A percentile compares a stretch with the other conserved stretches of the same genome.
phyloP scores from a whole-genome alignment of 2,797 vertebrate genomes.

The Pangasius krempfi region DNA sequence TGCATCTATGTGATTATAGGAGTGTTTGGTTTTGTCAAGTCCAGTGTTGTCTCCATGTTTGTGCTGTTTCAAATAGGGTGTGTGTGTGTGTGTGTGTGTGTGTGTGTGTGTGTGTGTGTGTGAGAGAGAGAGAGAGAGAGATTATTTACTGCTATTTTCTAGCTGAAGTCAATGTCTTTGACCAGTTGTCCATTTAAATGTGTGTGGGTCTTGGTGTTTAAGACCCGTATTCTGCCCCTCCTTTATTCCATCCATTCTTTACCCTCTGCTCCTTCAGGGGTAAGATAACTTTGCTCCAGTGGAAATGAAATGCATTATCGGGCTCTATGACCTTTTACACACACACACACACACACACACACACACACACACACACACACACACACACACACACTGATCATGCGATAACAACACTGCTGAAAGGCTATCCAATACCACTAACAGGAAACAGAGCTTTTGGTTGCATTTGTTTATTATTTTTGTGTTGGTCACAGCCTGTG shows the following conservation, averaged over 20 bases:
- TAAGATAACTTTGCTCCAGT: background rate
- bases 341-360: background rate
- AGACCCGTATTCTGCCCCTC: background rate
- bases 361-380: background rate
- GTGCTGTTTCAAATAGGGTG: slow-evolving; percentile 33
- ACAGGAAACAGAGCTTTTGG: slow-evolving; percentile 36
- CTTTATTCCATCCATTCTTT: background rate
- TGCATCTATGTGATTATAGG: slow-evolving; percentile 41
- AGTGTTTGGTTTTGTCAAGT: background rate
- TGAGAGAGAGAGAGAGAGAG: no score
- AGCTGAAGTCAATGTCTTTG: slow-evolving; percentile 64
- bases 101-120: background rate
- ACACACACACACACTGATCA: background rate
- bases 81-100: no score
- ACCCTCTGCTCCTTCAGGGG: background rate
- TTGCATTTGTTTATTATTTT: slow-evolving; percentile 24
- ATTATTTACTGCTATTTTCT: slow-evolving; percentile 62
- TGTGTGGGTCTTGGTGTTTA: slow-evolving; percentile 27
- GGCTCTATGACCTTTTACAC: background rate
- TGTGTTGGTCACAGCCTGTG: background rate
- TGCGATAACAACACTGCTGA: background rate
- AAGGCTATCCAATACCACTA: slow-evolving; percentile 14
- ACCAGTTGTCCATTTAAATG: slow-evolving; percentile 60
- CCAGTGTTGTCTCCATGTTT: background rate
- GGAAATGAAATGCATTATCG: slow-evolving; percentile 5